phyloP scores from a whole-genome alignment of 2,797 vertebrate genomes.

The Rallus crepitans region DNA sequence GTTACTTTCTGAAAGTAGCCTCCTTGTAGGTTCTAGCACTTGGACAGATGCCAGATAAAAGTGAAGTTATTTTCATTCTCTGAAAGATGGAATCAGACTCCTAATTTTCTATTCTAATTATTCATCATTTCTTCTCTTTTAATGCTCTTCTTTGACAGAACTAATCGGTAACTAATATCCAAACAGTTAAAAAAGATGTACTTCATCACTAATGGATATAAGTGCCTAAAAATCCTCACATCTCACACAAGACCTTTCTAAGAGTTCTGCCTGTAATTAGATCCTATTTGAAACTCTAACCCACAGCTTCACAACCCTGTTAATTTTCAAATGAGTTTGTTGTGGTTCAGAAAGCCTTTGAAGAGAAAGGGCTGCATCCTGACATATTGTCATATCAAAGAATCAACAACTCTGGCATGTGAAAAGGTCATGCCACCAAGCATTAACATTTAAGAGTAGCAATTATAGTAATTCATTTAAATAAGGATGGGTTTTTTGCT shows the following conservation, averaged over 20 bases:
- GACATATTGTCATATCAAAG: slow-evolving; percentile 59
- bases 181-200: background rate
- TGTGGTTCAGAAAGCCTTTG: slow-evolving; percentile 28
- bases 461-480: slow-evolving; percentile 48
- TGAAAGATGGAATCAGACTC: background rate
- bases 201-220: background rate
- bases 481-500: background rate
- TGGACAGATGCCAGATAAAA: background rate
- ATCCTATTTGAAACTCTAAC: background rate
- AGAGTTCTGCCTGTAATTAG: background rate
- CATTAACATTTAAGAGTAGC: slow-evolving; percentile 53
- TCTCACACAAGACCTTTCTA: background rate
- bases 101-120: background rate
- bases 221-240: background rate
- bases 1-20: background rate
- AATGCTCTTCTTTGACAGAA: background rate
- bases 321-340: background rate
- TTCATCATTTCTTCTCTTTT: background rate
- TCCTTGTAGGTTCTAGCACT: background rate
- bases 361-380: slow-evolving; percentile 4
- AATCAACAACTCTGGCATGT: slow-evolving; percentile 43
- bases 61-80: background rate
- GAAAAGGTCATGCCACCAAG: slow-evolving; percentile 71
- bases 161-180: background rate
- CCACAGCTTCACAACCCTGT: background rate